Evolutionary conservation across 2,888 invertebrate species (phyloP), one percentile per base, ranked within the genome.

Genomic region (Electrophaes corylata): DNA sequence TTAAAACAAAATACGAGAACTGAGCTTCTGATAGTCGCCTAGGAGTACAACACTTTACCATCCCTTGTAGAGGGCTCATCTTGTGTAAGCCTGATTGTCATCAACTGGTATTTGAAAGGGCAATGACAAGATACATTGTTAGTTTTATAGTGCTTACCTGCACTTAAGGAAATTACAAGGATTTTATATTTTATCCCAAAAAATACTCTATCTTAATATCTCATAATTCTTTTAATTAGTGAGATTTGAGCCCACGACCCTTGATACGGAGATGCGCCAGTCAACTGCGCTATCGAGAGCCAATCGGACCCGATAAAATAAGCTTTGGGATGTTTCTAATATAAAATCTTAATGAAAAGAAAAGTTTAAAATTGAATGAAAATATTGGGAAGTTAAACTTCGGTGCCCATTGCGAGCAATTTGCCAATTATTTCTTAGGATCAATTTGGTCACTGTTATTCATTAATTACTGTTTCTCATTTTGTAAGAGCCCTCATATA

Each of bases 281-380:
- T n/a, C n/a, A n/a, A n/a, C n/a, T n/a, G n/a, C n/a, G n/a, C n/a
- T n/a, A n/a, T n/a, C n/a, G n/a, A n/a, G n/a, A n/a, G n/a, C n/a
- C n/a, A n/a, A n/a, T n/a, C n/a, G n/a, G n/a, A n/a, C n/a, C n/a
- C n/a, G n/a, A n/a, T n/a, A n/a, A n/a, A n/a, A n/a, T n/a, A n/a
- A n/a, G n/a, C n/a, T n/a, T n/a, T n/a, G n/a, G n/a, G n/a, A n/a
- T n/a, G n/a, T n/a, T n/a, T n/a, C n/a, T n/a, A n/a, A n/a, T n/a
- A n/a, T n/a, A n/a, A n/a, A n/a, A n/a, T n/a, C n/a, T n/a, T n/a
- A n/a, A n/a, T 29, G 37, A 37, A 37, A 37, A 16, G 16, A 37
- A 37, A 51, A 57, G 46, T 47, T 43, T 40, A n/a, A 26, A 51
- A 57, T 52, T 47, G 40, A 48, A 47, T 52, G 20, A 31, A 52